A percentile compares a stretch with the other conserved stretches of the same genome.
Evolutionary conservation across 30 jellyfish, hydroid and myxozoan species (phyloP).

Genomic region (Hydractinia echinata): DNA sequence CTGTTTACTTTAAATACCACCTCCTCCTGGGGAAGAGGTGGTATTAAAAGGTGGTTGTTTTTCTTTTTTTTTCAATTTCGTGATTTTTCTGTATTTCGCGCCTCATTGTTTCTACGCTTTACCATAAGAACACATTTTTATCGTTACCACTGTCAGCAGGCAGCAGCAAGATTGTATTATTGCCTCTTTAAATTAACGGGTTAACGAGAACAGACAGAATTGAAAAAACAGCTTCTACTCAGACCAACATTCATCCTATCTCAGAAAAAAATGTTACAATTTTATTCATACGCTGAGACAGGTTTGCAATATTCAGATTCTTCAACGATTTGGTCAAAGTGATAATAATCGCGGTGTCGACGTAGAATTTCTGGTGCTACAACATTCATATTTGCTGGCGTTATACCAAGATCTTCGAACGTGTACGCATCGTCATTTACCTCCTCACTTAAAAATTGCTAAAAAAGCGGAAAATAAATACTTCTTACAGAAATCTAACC

Average conservation of each 20-base stretch:
- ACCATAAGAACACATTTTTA: too few relatives aligned
- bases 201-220: too few relatives aligned
- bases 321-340: slow-evolving; percentile 45
- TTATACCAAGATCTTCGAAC: slow-evolving; percentile 81
- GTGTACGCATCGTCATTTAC: slow-evolving; percentile 46
- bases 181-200: too few relatives aligned
- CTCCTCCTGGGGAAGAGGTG: too few relatives aligned
- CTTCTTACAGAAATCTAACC: neutral
- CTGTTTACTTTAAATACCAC: too few relatives aligned
- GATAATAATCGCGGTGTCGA: slow-evolving; percentile 78
- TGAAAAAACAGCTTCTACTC: too few relatives aligned
- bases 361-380: slow-evolving; percentile 82
- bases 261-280: neutral
- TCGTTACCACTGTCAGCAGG: too few relatives aligned
- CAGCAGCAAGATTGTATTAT: too few relatives aligned
- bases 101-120: too few relatives aligned
- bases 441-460: slow-evolving; percentile 75
- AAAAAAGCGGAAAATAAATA: slow-evolving; percentile 7
- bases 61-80: too few relatives aligned
- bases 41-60: too few relatives aligned
- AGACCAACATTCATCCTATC: neutral
- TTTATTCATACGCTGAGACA: slow-evolving; percentile 39
- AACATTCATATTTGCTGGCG: slow-evolving; percentile 62
- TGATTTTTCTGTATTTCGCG: too few relatives aligned
- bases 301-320: slow-evolving; percentile 80